Conservation (phyloP, 1,140 invertebrate genomes). For the Sweltsa coloradensis region DNA sequence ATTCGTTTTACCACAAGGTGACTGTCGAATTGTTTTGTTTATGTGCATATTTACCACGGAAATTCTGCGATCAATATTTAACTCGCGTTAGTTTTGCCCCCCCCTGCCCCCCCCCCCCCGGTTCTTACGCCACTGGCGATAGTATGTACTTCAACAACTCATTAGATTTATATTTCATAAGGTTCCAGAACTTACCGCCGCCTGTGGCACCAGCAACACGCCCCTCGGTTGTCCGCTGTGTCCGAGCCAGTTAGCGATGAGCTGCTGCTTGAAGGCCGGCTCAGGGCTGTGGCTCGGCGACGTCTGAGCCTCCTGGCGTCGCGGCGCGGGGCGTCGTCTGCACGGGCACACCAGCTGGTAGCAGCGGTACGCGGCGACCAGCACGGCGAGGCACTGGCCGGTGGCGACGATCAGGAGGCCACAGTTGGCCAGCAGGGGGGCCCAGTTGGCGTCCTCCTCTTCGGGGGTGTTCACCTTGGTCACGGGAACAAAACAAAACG, state of each 20-base stretch:
- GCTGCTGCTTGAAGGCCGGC: constrained; percentile 28
- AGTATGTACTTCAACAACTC: too few relatives aligned
- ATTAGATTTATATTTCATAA: too few relatives aligned
- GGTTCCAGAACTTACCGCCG: constrained; percentile 6
- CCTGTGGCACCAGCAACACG: constrained; percentile 1
- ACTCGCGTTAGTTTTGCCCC: too few relatives aligned
- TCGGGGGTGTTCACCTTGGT: background rate
- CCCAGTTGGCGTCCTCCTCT: constrained; percentile 26
- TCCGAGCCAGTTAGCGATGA: constrained; percentile 40
- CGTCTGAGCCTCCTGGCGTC: constrained; percentile 24
- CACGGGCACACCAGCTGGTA: constrained; percentile 40
- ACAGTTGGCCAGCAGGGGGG: constrained; percentile 38
- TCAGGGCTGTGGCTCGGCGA: background rate
- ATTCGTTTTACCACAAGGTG: too few relatives aligned
- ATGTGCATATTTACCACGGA: too few relatives aligned
- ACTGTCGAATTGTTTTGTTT: too few relatives aligned
- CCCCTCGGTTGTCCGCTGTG: constrained; percentile 22
- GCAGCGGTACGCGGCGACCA: constrained; percentile 37
- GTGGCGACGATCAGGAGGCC: constrained; percentile 38
- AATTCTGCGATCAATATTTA: too few relatives aligned
- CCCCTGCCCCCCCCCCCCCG: too few relatives aligned
- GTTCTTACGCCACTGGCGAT: too few relatives aligned
- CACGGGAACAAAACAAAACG: too few relatives aligned
- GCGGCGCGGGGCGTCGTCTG: too few relatives aligned
- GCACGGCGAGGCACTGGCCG: constrained; percentile 37